Evolutionary conservation across 2,888 invertebrate genomes (phyloP).

Genomic region (Nephrotoma flavescens): DNA sequence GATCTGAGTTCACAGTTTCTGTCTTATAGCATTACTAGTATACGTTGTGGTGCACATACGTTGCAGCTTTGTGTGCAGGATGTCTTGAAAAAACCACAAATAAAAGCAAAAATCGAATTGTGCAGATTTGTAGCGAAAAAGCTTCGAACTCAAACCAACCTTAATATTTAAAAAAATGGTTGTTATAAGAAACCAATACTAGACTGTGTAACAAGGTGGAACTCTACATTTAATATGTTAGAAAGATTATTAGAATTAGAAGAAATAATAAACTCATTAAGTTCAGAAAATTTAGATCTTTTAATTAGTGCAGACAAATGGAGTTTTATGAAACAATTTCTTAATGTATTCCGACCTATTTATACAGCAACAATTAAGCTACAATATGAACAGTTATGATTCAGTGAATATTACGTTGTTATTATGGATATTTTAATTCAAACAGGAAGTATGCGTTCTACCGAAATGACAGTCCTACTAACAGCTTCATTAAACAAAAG

Average conservation of each 20-base stretch:
- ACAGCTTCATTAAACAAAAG: slow-evolving; percentile 6
- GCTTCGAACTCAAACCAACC: too few species aligned
- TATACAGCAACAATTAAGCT: slow-evolving; percentile 10
- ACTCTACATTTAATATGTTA: too few species aligned
- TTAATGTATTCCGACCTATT: slow-evolving; percentile 9
- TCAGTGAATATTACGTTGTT: slow-evolving; percentile 12
- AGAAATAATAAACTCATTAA: slow-evolving; percentile 10
- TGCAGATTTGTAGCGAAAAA: too few species aligned
- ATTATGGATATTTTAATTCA: slow-evolving; percentile 11
- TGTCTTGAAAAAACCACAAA: too few species aligned
- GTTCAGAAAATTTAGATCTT: slow-evolving; percentile 7
- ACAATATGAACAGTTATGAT: slow-evolving; percentile 11
- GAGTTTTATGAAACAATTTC: slow-evolving; percentile 11
- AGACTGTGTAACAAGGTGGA: too few species aligned
- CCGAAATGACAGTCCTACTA: slow-evolving; percentile 5
- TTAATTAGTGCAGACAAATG: slow-evolving; percentile 8
- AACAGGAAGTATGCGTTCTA: slow-evolving; percentile 7
- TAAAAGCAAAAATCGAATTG: too few species aligned
- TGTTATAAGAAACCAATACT: too few species aligned
- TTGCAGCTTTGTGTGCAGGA: too few species aligned
- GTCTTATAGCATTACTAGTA: slow-evolving; percentile 6
- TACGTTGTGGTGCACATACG: too few species aligned
- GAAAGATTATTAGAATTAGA: too few species aligned
- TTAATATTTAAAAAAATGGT: too few species aligned
- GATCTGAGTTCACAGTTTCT: slow-evolving; percentile 4